Conservation (phyloP, 2,113 vertebrate species). For the Eolophus roseicapilla region DNA sequence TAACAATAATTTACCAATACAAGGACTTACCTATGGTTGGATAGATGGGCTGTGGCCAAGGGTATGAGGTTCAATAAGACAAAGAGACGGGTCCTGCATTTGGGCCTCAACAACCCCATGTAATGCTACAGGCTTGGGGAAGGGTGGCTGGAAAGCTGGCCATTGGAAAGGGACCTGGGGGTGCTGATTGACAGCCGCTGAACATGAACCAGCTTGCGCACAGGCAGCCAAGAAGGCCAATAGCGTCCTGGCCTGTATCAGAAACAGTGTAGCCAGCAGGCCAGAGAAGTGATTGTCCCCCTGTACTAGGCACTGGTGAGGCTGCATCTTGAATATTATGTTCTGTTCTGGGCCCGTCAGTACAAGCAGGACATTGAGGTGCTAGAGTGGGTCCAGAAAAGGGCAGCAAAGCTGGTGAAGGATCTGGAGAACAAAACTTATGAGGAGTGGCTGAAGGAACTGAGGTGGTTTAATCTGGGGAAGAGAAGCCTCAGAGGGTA, state of each 20-base stretch:
- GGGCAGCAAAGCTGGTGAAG: neutral
- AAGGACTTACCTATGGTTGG: neutral
- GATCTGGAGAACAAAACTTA: neutral
- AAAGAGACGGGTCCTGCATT: neutral
- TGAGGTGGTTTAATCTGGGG: neutral
- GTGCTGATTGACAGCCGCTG: neutral
- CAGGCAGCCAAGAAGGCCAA: neutral
- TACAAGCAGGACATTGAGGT: neutral
- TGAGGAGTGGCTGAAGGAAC: neutral
- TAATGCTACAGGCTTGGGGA: neutral
- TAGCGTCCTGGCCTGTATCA: neutral
- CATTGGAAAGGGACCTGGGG: neutral
- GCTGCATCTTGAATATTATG: neutral
- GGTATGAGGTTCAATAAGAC: neutral
- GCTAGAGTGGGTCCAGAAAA: neutral
- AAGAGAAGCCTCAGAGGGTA: neutral
- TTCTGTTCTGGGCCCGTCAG: neutral
- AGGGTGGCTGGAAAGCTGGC: neutral
- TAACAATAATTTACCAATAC: neutral
- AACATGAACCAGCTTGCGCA: neutral
- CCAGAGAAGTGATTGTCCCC: neutral
- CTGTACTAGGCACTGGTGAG: neutral
- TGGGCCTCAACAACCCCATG: neutral
- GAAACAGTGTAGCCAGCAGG: neutral
- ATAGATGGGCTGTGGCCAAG: neutral